phyloP scores from a whole-genome alignment of 2,113 vertebrate genomes.

The Marcusenius ussheri region DNA sequence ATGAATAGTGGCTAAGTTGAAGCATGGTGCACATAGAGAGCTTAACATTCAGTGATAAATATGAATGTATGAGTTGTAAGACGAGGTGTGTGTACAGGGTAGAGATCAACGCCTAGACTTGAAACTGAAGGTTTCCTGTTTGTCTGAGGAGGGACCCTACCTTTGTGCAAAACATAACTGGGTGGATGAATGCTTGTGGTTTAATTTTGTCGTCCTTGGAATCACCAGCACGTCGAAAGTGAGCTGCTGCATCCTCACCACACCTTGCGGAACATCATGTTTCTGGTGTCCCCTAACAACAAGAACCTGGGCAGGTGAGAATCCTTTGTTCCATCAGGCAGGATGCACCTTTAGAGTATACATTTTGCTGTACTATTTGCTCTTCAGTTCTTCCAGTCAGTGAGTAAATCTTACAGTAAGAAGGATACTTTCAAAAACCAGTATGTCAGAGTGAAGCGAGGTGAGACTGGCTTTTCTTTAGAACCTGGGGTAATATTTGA shows the following conservation, averaged over 20 bases:
- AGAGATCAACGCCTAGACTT: not conserved
- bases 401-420: not conserved
- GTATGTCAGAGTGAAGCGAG: not conserved
- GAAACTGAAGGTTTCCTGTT: not conserved
- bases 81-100: not conserved
- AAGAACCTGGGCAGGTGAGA: slow-evolving; percentile 88
- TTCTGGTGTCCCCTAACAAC: slow-evolving; percentile 82
- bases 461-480: too few relatives aligned
- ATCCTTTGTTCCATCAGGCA: not conserved
- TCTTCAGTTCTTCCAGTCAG: not conserved
- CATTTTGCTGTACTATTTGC: not conserved
- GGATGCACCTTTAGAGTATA: not conserved
- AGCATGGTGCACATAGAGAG: not conserved
- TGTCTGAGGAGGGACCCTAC: not conserved
- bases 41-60: not conserved
- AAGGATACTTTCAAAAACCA: not conserved
- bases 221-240: slow-evolving; percentile 77
- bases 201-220: slow-evolving; percentile 8
- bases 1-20: not conserved
- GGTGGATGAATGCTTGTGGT: not conserved
- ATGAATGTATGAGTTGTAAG: not conserved
- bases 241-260: slow-evolving; percentile 94
- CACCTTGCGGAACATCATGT: slow-evolving; percentile 95
- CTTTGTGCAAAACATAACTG: not conserved
- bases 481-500: not conserved